A percentile compares a stretch with the other conserved stretches of the same genome.
These are phyloP conservation scores for Cyphomyrus discorhynchus DNA, from an alignment of 2,113 vertebrate species.

Conservation along the genomic window DNA sequence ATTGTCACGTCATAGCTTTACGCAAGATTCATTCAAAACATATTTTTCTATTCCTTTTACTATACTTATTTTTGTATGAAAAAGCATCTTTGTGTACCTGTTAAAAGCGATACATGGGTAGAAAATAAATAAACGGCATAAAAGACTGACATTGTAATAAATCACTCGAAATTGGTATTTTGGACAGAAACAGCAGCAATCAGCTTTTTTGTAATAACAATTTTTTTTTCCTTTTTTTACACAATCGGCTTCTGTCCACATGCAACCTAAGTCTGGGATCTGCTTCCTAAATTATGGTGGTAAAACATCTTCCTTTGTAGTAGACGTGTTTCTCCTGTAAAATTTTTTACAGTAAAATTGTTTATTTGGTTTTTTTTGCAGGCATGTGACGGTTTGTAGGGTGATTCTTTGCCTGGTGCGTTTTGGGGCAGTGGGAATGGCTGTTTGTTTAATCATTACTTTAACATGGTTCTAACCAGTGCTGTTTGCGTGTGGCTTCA, in stretches of 20 bases:
- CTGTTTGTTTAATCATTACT: neutral
- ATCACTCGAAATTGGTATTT: neutral
- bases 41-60: neutral
- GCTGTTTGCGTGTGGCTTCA: neutral
- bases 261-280: neutral
- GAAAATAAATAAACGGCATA: neutral
- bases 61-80: neutral
- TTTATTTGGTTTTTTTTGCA: neutral
- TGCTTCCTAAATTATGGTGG: neutral
- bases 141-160: neutral
- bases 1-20: neutral
- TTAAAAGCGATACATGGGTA: neutral
- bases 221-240: neutral
- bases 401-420: neutral
- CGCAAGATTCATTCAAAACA: neutral
- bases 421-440: neutral
- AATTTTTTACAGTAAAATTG: too few species aligned
- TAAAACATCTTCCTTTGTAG: neutral
- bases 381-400: neutral
- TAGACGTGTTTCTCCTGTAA: neutral
- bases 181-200: neutral
- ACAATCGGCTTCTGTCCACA: neutral
- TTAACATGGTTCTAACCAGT: neutral
- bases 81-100: neutral
- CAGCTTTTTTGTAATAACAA: neutral